A percentile compares a stretch with the other conserved stretches of the same genome.
Evolutionary conservation across 2,888 invertebrate species (phyloP).

Genomic region (Drosophila aldrichi): DNA sequence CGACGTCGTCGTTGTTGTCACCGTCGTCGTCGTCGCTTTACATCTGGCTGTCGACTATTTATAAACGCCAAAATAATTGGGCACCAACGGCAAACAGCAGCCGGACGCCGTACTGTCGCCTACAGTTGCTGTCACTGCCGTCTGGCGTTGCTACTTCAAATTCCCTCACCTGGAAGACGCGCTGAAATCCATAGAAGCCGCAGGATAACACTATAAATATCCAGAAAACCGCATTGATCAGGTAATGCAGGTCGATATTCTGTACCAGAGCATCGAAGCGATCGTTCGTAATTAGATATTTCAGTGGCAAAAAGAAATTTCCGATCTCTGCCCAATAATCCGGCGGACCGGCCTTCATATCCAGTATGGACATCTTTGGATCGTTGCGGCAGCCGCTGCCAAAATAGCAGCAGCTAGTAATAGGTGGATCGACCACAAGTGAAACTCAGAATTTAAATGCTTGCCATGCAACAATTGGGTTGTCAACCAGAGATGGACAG

Average conservation of each 20-base stretch:
- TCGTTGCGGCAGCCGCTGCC: conserved; percentile 15
- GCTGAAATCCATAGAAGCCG: conserved; percentile 82
- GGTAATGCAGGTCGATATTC: conserved; percentile 83
- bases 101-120: conserved; percentile 22
- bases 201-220: conserved; percentile 81
- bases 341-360: conserved; percentile 82
- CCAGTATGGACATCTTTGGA: conserved; percentile 83
- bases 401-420: conserved; percentile 8
- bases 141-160: not conserved
- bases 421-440: conserved; percentile 13
- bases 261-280: conserved; percentile 83
- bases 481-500: conserved; percentile 34
- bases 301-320: conserved; percentile 84
- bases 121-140: not conserved
- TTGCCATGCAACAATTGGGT: conserved; percentile 51
- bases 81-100: conserved; percentile 22
- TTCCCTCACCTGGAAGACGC: conserved; percentile 82
- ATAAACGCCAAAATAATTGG: conserved; percentile 59
- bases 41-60: conserved; percentile 64
- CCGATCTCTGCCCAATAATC: conserved; percentile 84
- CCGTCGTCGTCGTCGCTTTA: conserved; percentile 5
- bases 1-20: not conserved
- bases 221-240: conserved; percentile 84
- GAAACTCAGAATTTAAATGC: conserved; percentile 23
- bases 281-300: conserved; percentile 82